Evolutionary conservation across 2,888 invertebrate species (phyloP).

Genomic region (Deroplatys truncata): DNA sequence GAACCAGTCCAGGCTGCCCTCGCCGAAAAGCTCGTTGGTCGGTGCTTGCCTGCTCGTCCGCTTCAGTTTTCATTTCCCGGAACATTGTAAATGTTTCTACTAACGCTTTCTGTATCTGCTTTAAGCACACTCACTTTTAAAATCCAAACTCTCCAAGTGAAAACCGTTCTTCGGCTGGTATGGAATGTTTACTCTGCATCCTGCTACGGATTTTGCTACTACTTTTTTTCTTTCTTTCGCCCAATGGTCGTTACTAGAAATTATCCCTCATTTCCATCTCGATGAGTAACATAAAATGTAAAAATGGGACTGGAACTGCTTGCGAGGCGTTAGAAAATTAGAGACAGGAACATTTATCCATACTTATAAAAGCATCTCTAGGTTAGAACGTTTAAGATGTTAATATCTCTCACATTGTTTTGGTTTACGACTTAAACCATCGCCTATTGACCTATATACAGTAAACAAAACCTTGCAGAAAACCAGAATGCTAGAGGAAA

Average conservation of each 20-base stretch:
- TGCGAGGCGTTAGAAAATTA: neutral
- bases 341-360: neutral
- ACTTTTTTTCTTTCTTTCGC: neutral
- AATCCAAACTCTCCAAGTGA: neutral
- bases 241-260: neutral
- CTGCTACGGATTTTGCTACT: neutral
- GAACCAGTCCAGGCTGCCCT: neutral
- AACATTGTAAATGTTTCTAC: slow-evolving; percentile 1
- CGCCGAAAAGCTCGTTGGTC: neutral
- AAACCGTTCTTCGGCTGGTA: neutral
- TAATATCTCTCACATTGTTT: neutral
- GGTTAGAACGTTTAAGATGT: neutral
- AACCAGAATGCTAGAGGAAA: neutral
- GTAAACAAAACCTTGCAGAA: neutral
- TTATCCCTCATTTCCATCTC: neutral
- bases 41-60: neutral
- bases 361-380: neutral
- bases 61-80: neutral
- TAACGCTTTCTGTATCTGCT: neutral
- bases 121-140: neutral
- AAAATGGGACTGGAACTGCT: neutral
- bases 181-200: neutral
- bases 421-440: neutral
- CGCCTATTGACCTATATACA: neutral
- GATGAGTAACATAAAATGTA: neutral